These are phyloP conservation scores for Nibea coibor DNA, from an alignment of 2,113 vertebrate species.

Conservation along the genomic window DNA sequence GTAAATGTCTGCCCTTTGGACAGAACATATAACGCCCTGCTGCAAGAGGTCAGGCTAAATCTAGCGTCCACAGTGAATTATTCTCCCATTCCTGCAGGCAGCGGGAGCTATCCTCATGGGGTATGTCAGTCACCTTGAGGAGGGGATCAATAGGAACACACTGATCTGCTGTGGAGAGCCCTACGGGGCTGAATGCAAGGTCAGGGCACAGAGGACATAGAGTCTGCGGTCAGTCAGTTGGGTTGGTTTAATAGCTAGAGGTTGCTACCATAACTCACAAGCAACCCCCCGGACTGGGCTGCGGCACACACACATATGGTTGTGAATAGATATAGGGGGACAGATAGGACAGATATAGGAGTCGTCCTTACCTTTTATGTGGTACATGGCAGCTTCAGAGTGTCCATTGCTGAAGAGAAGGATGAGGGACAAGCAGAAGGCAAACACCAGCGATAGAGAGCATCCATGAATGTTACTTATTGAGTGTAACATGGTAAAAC, in stretches of 20 bases:
- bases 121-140: slow-evolving; percentile 61
- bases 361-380: slow-evolving; percentile 65
- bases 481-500: slow-evolving; percentile 48
- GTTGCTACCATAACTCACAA: slow-evolving; percentile 4
- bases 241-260: slow-evolving; percentile 7
- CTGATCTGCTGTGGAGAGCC: slow-evolving; percentile 52
- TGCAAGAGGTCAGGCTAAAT: slow-evolving; percentile 47
- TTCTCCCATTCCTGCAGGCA: slow-evolving; percentile 27
- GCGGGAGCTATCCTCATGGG: slow-evolving; percentile 23
- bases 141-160: slow-evolving; percentile 48
- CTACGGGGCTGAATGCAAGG: slow-evolving; percentile 31
- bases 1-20: neutral
- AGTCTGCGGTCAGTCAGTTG: slow-evolving; percentile 9
- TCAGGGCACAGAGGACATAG: slow-evolving; percentile 32
- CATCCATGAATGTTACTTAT: neutral
- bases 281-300: neutral
- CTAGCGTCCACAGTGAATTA: slow-evolving; percentile 23
- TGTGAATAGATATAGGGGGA: neutral
- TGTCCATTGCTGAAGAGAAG: slow-evolving; percentile 47
- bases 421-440: slow-evolving; percentile 29
- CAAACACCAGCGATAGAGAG: slow-evolving; percentile 29
- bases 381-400: slow-evolving; percentile 72
- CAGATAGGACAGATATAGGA: neutral
- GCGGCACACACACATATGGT: neutral
- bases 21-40: slow-evolving; percentile 15